Percentiles rank a stretch among this genome's conserved stretches.
Conservation (phyloP, 30 jellyfish, hydroid and myxozoan species). For the Turritopsis dohrnii region DNA sequence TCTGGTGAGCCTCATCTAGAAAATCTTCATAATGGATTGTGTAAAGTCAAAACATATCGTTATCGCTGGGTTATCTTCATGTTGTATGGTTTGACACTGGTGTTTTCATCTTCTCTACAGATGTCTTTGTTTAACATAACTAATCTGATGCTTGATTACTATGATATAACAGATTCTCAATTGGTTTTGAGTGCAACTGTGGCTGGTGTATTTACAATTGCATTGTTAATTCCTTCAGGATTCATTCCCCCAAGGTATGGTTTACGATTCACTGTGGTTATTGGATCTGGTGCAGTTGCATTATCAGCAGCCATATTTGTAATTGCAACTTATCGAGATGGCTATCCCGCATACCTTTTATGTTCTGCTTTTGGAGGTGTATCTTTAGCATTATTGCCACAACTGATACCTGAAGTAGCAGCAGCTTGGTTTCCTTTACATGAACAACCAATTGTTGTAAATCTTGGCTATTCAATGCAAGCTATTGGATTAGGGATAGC, state of each 20-base stretch:
- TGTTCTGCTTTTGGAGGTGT: not conserved
- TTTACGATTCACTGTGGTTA: not conserved
- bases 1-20: no score
- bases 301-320: not conserved
- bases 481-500: not conserved
- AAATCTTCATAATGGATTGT: no score
- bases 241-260: not conserved
- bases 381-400: not conserved
- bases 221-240: not conserved
- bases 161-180: not conserved
- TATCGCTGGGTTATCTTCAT: slow-evolving; percentile 3
- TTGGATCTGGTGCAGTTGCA: slow-evolving; percentile 4
- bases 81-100: not conserved
- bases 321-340: not conserved
- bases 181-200: not conserved
- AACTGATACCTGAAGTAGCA: not conserved
- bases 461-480: not conserved
- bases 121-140: slow-evolving; percentile 6
- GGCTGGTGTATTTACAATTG: not conserved
- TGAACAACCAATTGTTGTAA: not conserved
- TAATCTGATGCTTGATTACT: not conserved
- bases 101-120: not conserved
- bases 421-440: slow-evolving; percentile 12
- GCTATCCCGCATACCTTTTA: not conserved
- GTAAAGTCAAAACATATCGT: not conserved